Percentiles rank a stretch among this genome's conserved stretches.
Evolutionary conservation across 2,113 vertebrate species (phyloP).

Genomic region (Eurypyga helias): DNA sequence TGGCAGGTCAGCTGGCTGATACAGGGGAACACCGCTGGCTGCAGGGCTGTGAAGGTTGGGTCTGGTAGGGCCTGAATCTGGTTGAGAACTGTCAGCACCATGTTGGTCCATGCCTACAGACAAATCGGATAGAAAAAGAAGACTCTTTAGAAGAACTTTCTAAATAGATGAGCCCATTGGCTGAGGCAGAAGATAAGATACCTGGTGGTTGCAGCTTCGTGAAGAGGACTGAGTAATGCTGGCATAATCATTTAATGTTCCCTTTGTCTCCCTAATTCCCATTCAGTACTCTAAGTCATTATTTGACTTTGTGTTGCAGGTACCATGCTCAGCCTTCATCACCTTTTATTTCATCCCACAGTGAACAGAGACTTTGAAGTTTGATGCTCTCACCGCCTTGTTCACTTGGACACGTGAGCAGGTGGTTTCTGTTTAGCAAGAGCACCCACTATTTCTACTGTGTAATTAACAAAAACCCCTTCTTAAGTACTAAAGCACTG

Average conservation of each 20-base stretch:
- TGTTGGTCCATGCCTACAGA: conserved; percentile 94
- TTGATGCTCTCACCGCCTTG: not conserved
- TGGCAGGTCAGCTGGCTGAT: conserved; percentile 97
- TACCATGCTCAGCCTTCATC: not conserved
- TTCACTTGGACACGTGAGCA: not conserved
- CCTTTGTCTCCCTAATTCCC: not conserved
- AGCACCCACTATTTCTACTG: not conserved
- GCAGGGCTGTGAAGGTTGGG: conserved; percentile 88
- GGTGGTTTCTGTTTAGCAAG: not conserved
- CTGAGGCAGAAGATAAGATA: not conserved
- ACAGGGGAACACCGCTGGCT: conserved; percentile 93
- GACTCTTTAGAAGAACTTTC: not conserved
- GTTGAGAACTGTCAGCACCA: conserved; percentile 94
- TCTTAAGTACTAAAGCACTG: not conserved
- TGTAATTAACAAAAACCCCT: not conserved
- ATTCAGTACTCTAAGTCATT: not conserved
- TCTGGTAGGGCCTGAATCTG: conserved; percentile 93
- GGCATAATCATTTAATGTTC: not conserved
- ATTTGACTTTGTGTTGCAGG: not conserved
- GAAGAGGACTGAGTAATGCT: not conserved
- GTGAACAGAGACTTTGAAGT: not conserved
- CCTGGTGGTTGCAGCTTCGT: not conserved
- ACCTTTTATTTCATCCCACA: not conserved
- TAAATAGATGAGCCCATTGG: not conserved
- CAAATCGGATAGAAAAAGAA: not conserved